Evolutionary conservation across 2,888 invertebrate genomes (phyloP).

Genomic region (Acleris holmiana): DNA sequence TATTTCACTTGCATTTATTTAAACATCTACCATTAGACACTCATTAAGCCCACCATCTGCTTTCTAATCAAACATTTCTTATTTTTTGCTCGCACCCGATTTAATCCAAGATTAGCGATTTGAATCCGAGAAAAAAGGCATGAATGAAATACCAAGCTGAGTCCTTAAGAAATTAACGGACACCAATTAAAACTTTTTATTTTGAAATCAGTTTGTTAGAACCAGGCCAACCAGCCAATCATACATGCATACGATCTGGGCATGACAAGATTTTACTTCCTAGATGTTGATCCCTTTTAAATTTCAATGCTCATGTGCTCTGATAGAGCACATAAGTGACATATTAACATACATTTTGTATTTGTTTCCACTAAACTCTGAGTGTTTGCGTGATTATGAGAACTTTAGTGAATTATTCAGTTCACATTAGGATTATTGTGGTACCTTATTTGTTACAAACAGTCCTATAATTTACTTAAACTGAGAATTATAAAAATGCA

Average conservation of each 20-base stretch:
- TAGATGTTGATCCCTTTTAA: neutral
- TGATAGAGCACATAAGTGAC: neutral
- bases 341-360: slow-evolving; percentile 6
- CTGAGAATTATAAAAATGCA: no score
- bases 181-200: slow-evolving; percentile 39
- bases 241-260: neutral
- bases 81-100: slow-evolving; percentile 50
- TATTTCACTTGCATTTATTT: slow-evolving; percentile 39
- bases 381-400: neutral
- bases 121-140: slow-evolving; percentile 46
- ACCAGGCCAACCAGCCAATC: neutral
- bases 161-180: slow-evolving; percentile 39
- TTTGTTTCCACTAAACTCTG: neutral
- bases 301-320: slow-evolving; percentile 1
- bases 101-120: slow-evolving; percentile 49
- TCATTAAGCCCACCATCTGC: slow-evolving; percentile 61
- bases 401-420: neutral
- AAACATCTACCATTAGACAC: slow-evolving; percentile 49
- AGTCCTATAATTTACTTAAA: no score
- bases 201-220: slow-evolving; percentile 18
- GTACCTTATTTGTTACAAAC: no score
- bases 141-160: slow-evolving; percentile 44
- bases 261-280: slow-evolving; percentile 2
- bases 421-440: no score
- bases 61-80: slow-evolving; percentile 60